Evolutionary conservation across 2,113 vertebrate species (phyloP), one percentile per base, ranked within the genome.

Genomic region (Phalacrocorax aristotelis): DNA sequence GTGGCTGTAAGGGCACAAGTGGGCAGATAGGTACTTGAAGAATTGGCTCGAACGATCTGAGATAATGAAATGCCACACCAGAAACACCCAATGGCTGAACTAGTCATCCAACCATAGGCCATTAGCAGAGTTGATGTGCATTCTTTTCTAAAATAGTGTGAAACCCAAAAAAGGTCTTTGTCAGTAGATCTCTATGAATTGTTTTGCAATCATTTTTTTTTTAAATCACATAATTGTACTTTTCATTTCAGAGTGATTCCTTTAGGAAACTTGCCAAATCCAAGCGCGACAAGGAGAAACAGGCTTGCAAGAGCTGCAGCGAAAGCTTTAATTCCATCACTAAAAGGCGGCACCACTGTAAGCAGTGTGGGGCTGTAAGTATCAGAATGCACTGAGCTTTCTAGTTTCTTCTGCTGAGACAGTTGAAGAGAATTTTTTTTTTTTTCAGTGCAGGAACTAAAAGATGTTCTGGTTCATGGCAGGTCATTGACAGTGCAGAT

Each of bases 261-360:
- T 98, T 97, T 30, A 98, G 98, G 98, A 99, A 98, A 86, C 91
- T 98, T 90, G 99, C 99, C 60, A 99, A 98, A 96, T 87, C 83
- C 84, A 99, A 99, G 91, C 98, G 99, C 36, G 99, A 99, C 32
- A 99, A 99, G 89, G 99, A 99, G 96, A 99, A 99, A 86, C 99
- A 99, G 84, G 98, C 98, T 6, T 99, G 99, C 96, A 99, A 99
- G 97, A 98, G 99, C 96, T 99, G 99, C 87, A 98, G 95, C 0
- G 99, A 99, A 96, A 99, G 97, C 96, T 99, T 99, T 95, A 99
- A 99, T 87, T 99, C 98, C 49, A 98, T 99, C 97, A 99, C 99
- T 13, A 99, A 99, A 95, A 98, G 99, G 94, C 98, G 98, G 90
- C 99, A 99, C 95, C 99, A 98, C 95, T 99, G 99, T 98, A 99